Evolutionary conservation across 1,140 invertebrate species (phyloP).

Genomic region (Spodoptera frugiperda): DNA sequence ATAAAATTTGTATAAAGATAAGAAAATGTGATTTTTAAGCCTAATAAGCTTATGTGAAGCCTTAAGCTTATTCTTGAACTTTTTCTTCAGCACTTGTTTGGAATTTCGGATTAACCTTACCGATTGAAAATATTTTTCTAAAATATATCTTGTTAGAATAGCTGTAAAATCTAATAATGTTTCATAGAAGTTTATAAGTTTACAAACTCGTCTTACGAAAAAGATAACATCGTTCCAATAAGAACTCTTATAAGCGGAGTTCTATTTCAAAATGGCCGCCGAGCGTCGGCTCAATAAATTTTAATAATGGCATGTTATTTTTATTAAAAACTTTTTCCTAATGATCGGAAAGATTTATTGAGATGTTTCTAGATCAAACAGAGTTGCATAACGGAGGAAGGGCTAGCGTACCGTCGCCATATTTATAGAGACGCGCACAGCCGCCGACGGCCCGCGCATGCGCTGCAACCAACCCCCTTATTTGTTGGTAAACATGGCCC

Average conservation of each 20-base stretch:
- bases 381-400: slow-evolving; percentile 72
- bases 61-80: background rate
- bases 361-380: slow-evolving; percentile 68
- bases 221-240: slow-evolving; percentile 35
- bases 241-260: slow-evolving; percentile 31
- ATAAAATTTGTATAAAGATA: slow-evolving; percentile 21
- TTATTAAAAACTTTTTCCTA: slow-evolving; percentile 45
- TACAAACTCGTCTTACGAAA: background rate
- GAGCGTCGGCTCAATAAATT: slow-evolving; percentile 31
- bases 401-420: slow-evolving; percentile 60
- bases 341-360: slow-evolving; percentile 51
- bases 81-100: background rate
- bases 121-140: background rate
- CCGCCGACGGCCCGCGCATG: slow-evolving; percentile 66
- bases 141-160: slow-evolving; percentile 9
- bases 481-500: slow-evolving; percentile 79
- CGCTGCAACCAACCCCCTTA: slow-evolving; percentile 49
- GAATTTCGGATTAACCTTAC: background rate
- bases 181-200: slow-evolving; percentile 5
- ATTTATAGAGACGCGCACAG: slow-evolving; percentile 74
- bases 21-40: background rate
- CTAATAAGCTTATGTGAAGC: no score
- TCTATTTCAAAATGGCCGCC: slow-evolving; percentile 36
- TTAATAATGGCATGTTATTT: slow-evolving; percentile 46
- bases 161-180: background rate